Base-by-base conservation (phyloP, 2,888 invertebrate genomes). In the Timema podura region DNA sequence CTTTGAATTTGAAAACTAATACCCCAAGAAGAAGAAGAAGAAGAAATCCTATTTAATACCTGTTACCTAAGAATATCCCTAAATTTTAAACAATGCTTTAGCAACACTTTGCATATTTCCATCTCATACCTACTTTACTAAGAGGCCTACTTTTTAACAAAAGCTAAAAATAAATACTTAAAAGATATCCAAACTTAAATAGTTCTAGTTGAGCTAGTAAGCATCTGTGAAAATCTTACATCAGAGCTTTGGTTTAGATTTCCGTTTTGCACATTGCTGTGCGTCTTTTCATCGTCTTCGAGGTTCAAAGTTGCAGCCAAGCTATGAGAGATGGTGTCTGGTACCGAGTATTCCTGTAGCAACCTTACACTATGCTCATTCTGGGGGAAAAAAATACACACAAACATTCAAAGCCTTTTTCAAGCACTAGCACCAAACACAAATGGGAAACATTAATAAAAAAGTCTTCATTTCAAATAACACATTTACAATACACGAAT, bases 281-380 rank as follows among this genome's bases (percentile, higher is more conserved):
- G 13, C 46, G 3, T 47, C 16, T 16, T 46, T 9, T 61, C 64
- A 8, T 61, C 67, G 51, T 68, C 73, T 11, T 48, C 65, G 9
- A 61, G 16, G 47, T 67, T 68, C 57, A 68, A 47, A 5, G 68
- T 44, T 46, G 64, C 61, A 8, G 70, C 45, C 30, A 45, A 45
- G 15, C 65, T 70, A 13, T 65, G 66, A 48, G 64, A 48, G 47
- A 46, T 51, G 30, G 54, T 68, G 5, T 68, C 73, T 15, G 69
- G 75, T 49, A 67, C 70, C 8, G 73, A 68, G 61, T 73, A 75
- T 65, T 77, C 76, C 68, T 75, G 76, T 51, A 77, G 71, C 65
- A 77, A 73, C 69, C 75, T 74, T 16, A 77, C 74, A 49, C 76
- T 73, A 54, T 74, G 75, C 74, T 77, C 77, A 70, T 76, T 77